Percentiles rank a stretch among this genome's conserved stretches.
Evolutionary conservation across 1,140 invertebrate genomes (phyloP).

Genomic region (Neodiprion virginianus): DNA sequence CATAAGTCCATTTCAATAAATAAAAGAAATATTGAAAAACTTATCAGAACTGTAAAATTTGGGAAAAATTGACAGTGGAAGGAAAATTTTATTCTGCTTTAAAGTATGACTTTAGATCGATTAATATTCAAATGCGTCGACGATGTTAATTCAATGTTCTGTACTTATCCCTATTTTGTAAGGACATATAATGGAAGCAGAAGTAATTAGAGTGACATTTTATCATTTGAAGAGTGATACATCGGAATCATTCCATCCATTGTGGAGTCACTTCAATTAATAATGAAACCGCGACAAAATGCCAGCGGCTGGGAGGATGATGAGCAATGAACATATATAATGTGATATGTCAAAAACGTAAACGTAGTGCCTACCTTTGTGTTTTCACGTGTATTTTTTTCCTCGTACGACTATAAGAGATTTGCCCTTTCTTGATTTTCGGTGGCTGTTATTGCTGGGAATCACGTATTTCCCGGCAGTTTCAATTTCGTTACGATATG

Average conservation of each 20-base stretch:
- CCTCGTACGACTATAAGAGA: not conserved
- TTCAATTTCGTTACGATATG: not conserved
- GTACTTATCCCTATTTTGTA: not conserved
- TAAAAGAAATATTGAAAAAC: too few species aligned
- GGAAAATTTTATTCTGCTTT: too few species aligned
- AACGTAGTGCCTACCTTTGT: conserved; percentile 16
- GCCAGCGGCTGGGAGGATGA: not conserved
- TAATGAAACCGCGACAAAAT: not conserved
- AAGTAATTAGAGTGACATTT: too few species aligned
- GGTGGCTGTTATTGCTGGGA: not conserved
- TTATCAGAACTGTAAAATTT: too few species aligned
- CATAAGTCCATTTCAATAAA: too few species aligned
- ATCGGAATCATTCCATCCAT: too few species aligned
- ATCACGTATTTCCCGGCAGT: not conserved
- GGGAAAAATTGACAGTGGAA: too few species aligned
- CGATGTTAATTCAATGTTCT: too few species aligned
- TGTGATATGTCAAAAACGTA: conserved; percentile 24
- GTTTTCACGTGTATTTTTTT: conserved; percentile 6
- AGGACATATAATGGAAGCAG: not conserved
- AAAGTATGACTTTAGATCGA: too few species aligned
- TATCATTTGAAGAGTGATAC: too few species aligned
- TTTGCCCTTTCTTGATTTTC: not conserved
- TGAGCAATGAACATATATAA: conserved; percentile 2
- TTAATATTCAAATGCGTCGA: too few species aligned
- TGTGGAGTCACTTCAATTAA: not conserved